Evolutionary conservation across 1,140 invertebrate genomes (phyloP), one percentile per base, ranked within the genome.

Genomic region (Homarus americanus): DNA sequence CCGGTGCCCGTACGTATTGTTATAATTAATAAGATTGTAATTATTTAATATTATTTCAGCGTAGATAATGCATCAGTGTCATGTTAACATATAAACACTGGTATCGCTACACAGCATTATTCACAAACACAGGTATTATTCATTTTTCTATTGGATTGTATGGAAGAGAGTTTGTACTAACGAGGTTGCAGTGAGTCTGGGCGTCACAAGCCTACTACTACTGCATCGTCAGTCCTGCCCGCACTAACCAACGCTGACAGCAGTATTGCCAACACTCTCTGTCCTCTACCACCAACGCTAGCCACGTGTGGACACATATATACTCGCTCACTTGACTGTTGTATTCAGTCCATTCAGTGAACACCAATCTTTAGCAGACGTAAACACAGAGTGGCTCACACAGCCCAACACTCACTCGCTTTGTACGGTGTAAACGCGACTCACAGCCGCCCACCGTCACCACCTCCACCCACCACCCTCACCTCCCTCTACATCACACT

Each of bases 391-490:
- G 44, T 15, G 44, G 44, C 44, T 15, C n/a, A n/a, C n/a, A n/a
- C n/a, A n/a, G n/a, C 24, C 82, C 15, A 63, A 28, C 66, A 85
- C 69, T 75, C 69, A 5, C 40, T 44, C 24, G 66, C 83, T 85
- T 85, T 85, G 83, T 85, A 75, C 41, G 24, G 69, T 49, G 83
- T 85, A 85, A 85, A 85, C 34, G 83, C 69, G 83, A 85, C 72
- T 41, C 66, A 53, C n/a, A 69, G 49, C 63, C 10, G 7, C 28
- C 83, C 83, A 49, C 28, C 40, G 83, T 73, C 34, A 69, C 69
- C 69, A 85, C 69, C 40, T 1, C 20, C n/a, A 53, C 38, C 17
- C 24, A 34, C 41, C 15, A 28, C 38, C 82, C 12, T 38, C 82
- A 20, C 9, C 32, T 44, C 58, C 32, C 36, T 20, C 34, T 44